phyloP scores from a whole-genome alignment of 1,140 invertebrate species.

The Bombus confusus region DNA sequence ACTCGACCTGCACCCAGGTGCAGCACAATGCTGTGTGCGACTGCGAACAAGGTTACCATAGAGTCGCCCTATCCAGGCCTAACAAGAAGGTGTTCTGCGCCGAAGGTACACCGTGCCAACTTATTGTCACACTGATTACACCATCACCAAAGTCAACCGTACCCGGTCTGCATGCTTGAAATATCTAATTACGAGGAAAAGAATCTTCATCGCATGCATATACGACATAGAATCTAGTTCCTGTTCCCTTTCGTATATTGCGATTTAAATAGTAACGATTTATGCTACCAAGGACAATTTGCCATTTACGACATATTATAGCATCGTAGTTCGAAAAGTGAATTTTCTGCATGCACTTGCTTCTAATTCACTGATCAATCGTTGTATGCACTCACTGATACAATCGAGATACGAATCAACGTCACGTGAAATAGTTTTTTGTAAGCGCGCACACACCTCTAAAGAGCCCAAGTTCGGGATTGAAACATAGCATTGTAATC shows the following conservation, averaged over 20 bases:
- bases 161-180: neutral
- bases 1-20: constrained; percentile 90
- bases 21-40: constrained; percentile 93
- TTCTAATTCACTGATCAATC: neutral
- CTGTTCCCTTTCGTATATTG: too few species aligned
- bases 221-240: too few species aligned
- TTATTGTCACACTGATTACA: neutral
- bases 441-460: neutral
- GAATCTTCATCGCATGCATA: too few species aligned
- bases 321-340: neutral
- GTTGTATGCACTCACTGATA: neutral
- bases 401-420: neutral
- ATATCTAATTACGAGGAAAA: neutral
- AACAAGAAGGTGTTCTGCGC: constrained; percentile 90
- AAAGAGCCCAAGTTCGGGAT: neutral
- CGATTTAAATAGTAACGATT: neutral
- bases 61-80: constrained; percentile 88
- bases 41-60: constrained; percentile 90
- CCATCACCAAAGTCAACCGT: neutral
- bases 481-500: constrained; percentile 32
- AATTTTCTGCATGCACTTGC: neutral
- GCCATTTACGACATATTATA: neutral
- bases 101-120: constrained; percentile 85
- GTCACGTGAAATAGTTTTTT: too few species aligned
- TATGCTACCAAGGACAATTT: neutral